A percentile compares a stretch with the other conserved stretches of the same genome.
These are phyloP conservation scores for Gymnocephalus cernua DNA, from an alignment of 2,113 vertebrate genomes.

Conservation along the genomic window DNA sequence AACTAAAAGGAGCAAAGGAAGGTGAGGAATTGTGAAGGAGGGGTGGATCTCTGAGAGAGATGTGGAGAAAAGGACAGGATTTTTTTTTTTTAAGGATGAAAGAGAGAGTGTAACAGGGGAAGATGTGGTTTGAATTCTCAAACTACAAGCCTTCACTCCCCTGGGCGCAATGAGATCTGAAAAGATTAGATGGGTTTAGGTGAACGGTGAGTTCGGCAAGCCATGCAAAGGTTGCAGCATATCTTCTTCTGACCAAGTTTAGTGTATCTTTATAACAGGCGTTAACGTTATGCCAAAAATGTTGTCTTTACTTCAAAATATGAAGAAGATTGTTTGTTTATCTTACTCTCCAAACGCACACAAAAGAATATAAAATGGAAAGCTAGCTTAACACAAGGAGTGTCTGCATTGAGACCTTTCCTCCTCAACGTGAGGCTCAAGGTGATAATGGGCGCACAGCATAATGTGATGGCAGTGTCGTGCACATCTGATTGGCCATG, in stretches of 20 bases:
- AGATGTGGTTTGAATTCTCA: constrained; percentile 67
- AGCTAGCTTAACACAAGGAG: background rate
- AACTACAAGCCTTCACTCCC: constrained; percentile 45
- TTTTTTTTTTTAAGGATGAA: constrained; percentile 57
- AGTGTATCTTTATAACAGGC: background rate
- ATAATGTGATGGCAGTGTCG: constrained; percentile 21
- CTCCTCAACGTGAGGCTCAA: constrained; percentile 28
- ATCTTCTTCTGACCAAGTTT: constrained; percentile 15
- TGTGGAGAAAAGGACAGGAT: constrained; percentile 41
- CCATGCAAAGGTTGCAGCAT: constrained; percentile 36
- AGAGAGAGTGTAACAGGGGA: constrained; percentile 49
- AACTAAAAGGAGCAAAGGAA: constrained; percentile 29
- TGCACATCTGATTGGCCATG: constrained; percentile 29
- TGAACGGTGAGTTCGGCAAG: constrained; percentile 33
- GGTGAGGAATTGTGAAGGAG: constrained; percentile 11
- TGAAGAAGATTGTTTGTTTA: background rate
- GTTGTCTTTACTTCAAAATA: background rate
- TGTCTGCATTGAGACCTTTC: background rate
- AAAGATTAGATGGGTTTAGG: constrained; percentile 65
- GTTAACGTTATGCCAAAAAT: background rate
- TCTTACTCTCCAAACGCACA: no score
- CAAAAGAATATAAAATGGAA: background rate
- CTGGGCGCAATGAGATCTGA: constrained; percentile 49
- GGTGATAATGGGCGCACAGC: constrained; percentile 1
- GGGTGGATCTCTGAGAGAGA: constrained; percentile 31